Base-by-base conservation (phyloP, 2,797 vertebrate genomes). In the Sebastes baramenuke region DNA sequence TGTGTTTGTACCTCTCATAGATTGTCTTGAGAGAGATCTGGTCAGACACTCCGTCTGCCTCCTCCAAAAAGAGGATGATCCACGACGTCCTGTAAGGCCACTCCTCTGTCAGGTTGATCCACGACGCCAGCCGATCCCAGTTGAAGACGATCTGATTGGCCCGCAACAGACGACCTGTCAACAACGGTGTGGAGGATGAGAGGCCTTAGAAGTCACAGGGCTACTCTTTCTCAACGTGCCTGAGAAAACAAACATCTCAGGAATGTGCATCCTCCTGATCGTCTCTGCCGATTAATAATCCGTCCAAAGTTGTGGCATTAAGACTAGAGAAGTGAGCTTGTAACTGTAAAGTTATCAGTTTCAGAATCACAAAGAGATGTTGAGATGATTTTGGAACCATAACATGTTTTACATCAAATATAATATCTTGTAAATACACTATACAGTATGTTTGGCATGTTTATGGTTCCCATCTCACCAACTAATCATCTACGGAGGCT, bases 91-190 rank as follows among this genome's bases (percentile, higher is more conserved):
- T 96, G 81, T 99, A 99, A 0, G 99, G 99, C 99, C 99, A 99
- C 92, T 99, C 97, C 86, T 99, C 99, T 0, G 98, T 99, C 83
- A 99, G 94, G 93, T 99, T 99, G 95, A 99, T 99, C 99, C 99
- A 99, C 2, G 98, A 99, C 0, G 98, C 99, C 86, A 99, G 94
- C 1, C 99, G 96, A 77, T 99, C 99, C 99, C 99, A 99, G 83
- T 97, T 98, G 88, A 99, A 99, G 34, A 94, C 95, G 79, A 99
- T 99, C 93, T 99, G 99, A 96, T 99, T 99, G 91, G 99, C 99
- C 84, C 99, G 94, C 86, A 99, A 79, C 56, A 99, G 94, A 72
- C 99, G 96, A 72, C 99, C 99, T 98, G 88, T 89, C 78, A 82
- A 36, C 74, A 75, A 32, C 4, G 10, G 30, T 9, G 32, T 6